Conservation (phyloP, 2,113 vertebrate genomes). For the Penelope pileata region DNA sequence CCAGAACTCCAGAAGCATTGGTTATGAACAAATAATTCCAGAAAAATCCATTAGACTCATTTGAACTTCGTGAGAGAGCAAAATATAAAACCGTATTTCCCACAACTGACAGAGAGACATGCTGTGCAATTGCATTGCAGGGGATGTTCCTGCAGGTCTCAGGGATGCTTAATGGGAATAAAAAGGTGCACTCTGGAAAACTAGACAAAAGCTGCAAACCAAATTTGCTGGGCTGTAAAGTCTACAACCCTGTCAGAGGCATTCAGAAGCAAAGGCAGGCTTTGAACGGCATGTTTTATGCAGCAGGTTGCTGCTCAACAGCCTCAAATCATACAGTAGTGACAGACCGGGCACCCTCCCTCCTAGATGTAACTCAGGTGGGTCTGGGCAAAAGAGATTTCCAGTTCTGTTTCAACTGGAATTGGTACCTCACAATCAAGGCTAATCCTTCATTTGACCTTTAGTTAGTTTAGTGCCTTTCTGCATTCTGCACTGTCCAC, state of each 20-base stretch:
- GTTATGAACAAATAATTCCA: background rate
- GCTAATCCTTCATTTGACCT: background rate
- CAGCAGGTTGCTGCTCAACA: background rate
- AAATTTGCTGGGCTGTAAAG: background rate
- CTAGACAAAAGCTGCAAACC: background rate
- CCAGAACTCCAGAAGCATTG: background rate
- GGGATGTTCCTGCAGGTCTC: background rate
- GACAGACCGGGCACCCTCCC: background rate
- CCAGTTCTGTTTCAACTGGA: background rate
- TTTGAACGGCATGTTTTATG: background rate
- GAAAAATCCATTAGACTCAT: background rate
- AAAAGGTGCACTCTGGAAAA: background rate
- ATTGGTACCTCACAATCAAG: background rate
- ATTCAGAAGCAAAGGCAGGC: background rate
- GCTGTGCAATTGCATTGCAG: background rate
- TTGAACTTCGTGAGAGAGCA: background rate
- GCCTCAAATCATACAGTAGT: background rate
- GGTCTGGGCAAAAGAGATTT: background rate
- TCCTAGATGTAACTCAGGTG: background rate
- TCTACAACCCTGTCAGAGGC: background rate
- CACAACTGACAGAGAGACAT: background rate
- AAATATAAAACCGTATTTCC: background rate
- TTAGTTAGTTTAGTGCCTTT: constrained; percentile 14
- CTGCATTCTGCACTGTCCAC: background rate
- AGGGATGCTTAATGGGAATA: background rate